Conservation (phyloP, 1,140 invertebrate species). For the Diorhabda carinulata region DNA sequence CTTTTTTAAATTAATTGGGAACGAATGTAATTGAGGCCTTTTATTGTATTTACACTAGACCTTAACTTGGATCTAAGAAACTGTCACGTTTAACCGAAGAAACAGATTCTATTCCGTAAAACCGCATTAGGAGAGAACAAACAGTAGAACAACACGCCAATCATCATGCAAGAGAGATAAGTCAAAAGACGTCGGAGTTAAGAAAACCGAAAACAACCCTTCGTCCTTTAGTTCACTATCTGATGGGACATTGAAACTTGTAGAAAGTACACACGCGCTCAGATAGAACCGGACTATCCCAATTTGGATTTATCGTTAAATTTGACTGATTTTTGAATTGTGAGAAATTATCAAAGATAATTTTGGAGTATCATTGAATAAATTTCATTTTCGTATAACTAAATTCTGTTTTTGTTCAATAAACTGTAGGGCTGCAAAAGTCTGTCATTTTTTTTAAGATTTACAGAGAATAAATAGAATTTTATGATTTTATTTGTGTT, state of each 20-base stretch:
- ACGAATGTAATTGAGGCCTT: background rate
- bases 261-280: constrained; percentile 13
- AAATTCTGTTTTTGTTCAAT: no score
- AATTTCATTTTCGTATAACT: no score
- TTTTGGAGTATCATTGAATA: no score
- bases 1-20: background rate
- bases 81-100: background rate
- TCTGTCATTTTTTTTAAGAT: no score
- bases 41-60: background rate
- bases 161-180: constrained; percentile 17
- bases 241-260: background rate
- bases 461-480: no score
- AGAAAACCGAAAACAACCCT: constrained; percentile 17
- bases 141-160: constrained; percentile 6
- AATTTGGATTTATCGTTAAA: no score
- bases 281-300: background rate
- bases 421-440: no score
- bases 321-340: no score
- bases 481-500: no score
- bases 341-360: no score
- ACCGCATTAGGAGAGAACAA: background rate
- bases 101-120: background rate
- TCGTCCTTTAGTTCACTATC: constrained; percentile 9
- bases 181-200: constrained; percentile 6
- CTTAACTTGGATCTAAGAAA: background rate